phyloP scores from a whole-genome alignment of 2,888 invertebrate genomes.

The Philaethria dido region DNA sequence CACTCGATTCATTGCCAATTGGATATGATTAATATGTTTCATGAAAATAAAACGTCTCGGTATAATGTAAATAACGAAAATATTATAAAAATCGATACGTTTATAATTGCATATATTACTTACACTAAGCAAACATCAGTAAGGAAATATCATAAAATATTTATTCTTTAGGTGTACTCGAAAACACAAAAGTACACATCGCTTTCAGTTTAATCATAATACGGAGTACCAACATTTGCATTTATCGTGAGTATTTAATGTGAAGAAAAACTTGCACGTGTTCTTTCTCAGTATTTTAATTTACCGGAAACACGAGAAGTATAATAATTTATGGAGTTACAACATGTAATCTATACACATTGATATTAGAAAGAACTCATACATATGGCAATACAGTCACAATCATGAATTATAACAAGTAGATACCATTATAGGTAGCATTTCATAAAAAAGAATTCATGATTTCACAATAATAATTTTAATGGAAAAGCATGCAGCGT shows the following conservation, averaged over 20 bases:
- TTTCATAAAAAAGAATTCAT: too few species aligned
- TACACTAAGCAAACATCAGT: neutral
- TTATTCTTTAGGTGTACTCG: neutral
- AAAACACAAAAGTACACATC: neutral
- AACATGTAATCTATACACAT: neutral
- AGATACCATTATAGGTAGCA: neutral
- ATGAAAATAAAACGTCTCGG: neutral
- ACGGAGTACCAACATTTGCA: constrained; percentile 37
- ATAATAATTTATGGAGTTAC: constrained; percentile 3
- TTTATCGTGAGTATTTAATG: constrained; percentile 18
- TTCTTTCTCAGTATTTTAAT: constrained; percentile 19
- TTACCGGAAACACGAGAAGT: constrained; percentile 20
- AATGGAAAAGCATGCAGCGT: too few species aligned
- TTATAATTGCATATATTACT: neutral
- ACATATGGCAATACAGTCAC: neutral
- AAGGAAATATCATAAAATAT: neutral
- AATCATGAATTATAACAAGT: neutral
- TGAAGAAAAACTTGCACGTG: constrained; percentile 15
- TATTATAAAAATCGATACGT: neutral
- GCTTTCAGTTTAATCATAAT: constrained; percentile 40
- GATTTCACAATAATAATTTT: too few species aligned
- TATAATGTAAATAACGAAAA: neutral
- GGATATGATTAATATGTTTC: constrained; percentile 30
- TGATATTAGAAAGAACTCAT: neutral
- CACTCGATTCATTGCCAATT: constrained; percentile 48